Base-by-base conservation (phyloP, 2,797 vertebrate species). In the Darevskia mixta region DNA sequence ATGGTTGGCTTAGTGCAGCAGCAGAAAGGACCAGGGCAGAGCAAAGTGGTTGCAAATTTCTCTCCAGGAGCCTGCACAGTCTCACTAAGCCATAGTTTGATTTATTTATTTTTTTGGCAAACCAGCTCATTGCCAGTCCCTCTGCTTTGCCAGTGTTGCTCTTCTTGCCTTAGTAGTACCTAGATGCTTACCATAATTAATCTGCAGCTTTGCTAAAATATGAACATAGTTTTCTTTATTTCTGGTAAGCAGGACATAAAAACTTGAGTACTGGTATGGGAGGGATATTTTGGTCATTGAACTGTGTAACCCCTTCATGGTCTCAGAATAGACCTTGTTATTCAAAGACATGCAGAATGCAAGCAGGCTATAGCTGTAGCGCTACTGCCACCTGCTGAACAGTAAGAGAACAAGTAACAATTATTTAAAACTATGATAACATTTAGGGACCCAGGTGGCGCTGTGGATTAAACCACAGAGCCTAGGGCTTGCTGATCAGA, bases 311-410 rank as follows among this genome's bases (percentile, higher is more conserved):
- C 41, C 0, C 0, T 32, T 25, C 41, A 2, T 0, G 2, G 41
- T 9, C 77, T 49, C 41, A 1, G 18, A 88, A 82, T 66, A 64
- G 45, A 15, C 83, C 49, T 55, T 55, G 49, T 27, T 38, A 49
- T 79, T 10, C 43, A 88, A 32, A 72, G 5, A 20, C 4, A n/a
- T 11, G 29, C 25, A 15, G 2, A 83, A 88, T 45, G 35, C 27
- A 55, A 55, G 79, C 8, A 78, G 3, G 27, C 83, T 81, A 7
- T 67, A 86, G 77, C 85, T 86, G 85, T 73, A 45, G 43, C 90
- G 87, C 90, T 93, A 94, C 87, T 93, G 94, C 95, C 96, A 95
- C 82, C 95, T 96, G 88, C 92, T 85, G 96, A 93, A 89, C 81
- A 89, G 35, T 45, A 89, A 78, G 55, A 85, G 89, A 64, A 79